Evolutionary conservation across 2,797 vertebrate species (phyloP), one percentile per base, ranked within the genome.

Genomic region (Neostethus bicornis): DNA sequence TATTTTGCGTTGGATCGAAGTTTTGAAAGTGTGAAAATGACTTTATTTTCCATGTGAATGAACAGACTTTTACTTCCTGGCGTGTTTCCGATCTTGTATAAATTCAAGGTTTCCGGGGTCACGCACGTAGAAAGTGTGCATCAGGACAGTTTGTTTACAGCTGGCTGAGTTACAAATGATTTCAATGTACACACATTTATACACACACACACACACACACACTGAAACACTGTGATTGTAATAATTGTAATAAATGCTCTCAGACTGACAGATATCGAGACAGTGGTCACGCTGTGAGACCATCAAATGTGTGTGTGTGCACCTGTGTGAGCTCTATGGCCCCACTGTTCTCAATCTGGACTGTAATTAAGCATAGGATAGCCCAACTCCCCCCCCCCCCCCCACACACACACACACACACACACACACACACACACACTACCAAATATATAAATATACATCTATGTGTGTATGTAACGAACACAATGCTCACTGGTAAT

Each of bases 291-390:
- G 75, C 79, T 79, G 83, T 67, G 73, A 65, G 37, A 67, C 61
- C 58, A 62, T 64, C 46, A 46, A 38, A 51, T 1, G 16, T 49
- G 44, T 28, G 44, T 28, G 39, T 31, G 46, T 38, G 61, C 81
- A 85, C 81, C 84, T 87, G 82, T 81, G 70, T 57, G 56, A 84
- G 66, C 68, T 89, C 70, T 72, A 67, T 67, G 70, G 75, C 31
- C 37, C 47, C 67, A 65, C 73, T 79, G 71, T 74, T 79, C 61
- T 78, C 59, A 65, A 72, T 55, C 67, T 63, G 63, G 73, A 72
- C 64, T 80, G 59, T 82, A 81, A 83, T 81, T 83, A 83, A 66
- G 75, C 61, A 51, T 12, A 45, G 52, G 54, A n/a, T n/a, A n/a
- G n/a, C n/a, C n/a, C n/a, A n/a, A 58, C 54, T 50, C 42, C 23